A percentile compares a stretch with the other conserved stretches of the same genome.
phyloP scores from a whole-genome alignment of 2,888 invertebrate species.

The Cheilosia urbana region DNA sequence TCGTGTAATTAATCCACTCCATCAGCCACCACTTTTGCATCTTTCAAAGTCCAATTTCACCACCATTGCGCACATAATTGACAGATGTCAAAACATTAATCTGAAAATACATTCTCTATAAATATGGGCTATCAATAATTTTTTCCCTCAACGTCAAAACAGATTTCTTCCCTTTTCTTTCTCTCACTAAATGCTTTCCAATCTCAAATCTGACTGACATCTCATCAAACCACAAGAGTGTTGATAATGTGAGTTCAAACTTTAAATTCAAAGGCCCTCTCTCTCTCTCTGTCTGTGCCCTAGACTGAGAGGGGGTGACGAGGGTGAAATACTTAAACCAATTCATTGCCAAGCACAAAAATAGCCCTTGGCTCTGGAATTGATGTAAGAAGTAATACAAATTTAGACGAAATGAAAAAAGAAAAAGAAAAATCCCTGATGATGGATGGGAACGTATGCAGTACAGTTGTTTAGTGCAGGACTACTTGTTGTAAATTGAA shows the following conservation, averaged over 20 bases:
- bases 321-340: slow-evolving; percentile 69
- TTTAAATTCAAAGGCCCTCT: slow-evolving; percentile 56
- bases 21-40: too few relatives aligned
- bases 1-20: too few relatives aligned
- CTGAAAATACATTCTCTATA: slow-evolving; percentile 53
- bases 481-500: slow-evolving; percentile 31
- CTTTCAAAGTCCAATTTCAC: slow-evolving; percentile 32
- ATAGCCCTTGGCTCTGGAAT: slow-evolving; percentile 57
- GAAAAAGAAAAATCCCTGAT: slow-evolving; percentile 25
- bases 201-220: slow-evolving; percentile 56
- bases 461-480: slow-evolving; percentile 16
- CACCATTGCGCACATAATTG: slow-evolving; percentile 47
- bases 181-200: slow-evolving; percentile 6
- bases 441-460: slow-evolving; percentile 59
- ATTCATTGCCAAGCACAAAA: slow-evolving; percentile 63
- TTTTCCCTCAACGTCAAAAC: slow-evolving; percentile 6
- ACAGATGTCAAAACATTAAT: slow-evolving; percentile 74
- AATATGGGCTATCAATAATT: slow-evolving; percentile 46
- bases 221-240: slow-evolving; percentile 68
- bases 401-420: background rate
- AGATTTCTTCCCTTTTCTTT: background rate
- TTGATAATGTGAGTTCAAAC: slow-evolving; percentile 68
- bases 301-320: background rate
- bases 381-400: slow-evolving; percentile 35
- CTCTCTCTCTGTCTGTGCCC: background rate